Conservation (phyloP, 2,888 invertebrate genomes). For the Lepidochitona cinerea region DNA sequence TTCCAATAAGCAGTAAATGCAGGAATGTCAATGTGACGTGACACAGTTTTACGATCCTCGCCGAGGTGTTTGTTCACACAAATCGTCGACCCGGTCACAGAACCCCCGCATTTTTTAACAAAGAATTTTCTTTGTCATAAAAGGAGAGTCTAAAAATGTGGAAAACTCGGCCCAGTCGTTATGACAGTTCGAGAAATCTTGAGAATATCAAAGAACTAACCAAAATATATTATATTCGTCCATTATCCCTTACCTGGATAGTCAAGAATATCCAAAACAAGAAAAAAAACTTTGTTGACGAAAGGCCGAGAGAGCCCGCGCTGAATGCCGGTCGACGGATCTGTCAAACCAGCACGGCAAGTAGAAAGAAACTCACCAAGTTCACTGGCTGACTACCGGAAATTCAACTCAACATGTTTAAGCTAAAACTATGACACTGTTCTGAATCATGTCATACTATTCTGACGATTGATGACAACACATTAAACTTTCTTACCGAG, state of each 20-base stretch:
- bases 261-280: neutral
- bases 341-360: neutral
- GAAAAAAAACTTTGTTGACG: neutral
- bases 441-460: too few relatives aligned
- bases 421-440: too few relatives aligned
- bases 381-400: neutral
- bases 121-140: slow-evolving; percentile 7
- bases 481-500: neutral
- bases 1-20: too few relatives aligned
- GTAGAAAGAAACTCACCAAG: neutral
- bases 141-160: neutral
- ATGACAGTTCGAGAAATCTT: neutral
- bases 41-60: neutral
- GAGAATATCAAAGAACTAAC: neutral
- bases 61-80: neutral
- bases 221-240: neutral
- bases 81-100: neutral
- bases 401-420: neutral
- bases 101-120: neutral
- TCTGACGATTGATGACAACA: too few relatives aligned
- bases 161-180: neutral
- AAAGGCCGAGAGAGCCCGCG: neutral
- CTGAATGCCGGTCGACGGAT: neutral
- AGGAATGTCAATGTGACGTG: neutral
- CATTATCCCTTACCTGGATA: neutral